These are phyloP conservation scores for Limnodromus scolopaceus DNA, from an alignment of 2,797 vertebrate genomes.

Conservation along the genomic window DNA sequence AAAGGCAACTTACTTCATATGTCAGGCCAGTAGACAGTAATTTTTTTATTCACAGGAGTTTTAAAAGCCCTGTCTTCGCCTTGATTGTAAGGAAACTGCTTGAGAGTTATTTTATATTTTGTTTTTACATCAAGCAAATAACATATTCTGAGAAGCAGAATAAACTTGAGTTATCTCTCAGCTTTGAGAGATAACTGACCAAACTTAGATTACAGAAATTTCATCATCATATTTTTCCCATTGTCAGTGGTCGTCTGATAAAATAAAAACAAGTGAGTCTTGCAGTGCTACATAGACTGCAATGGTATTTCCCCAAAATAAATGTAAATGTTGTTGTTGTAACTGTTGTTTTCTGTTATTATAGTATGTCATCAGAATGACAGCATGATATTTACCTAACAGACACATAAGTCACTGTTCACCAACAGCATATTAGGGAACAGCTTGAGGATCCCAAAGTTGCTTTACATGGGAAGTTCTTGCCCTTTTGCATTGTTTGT, in stretches of 20 bases:
- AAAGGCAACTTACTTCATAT: conserved; percentile 31
- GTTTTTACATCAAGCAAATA: conserved; percentile 11
- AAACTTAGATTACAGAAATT: neutral
- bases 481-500: neutral
- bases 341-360: neutral
- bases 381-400: neutral
- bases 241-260: neutral
- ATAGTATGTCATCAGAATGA: neutral
- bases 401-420: neutral
- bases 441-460: neutral
- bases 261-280: neutral
- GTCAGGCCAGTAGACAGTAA: conserved; percentile 31
- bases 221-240: neutral
- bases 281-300: neutral
- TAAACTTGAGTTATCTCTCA: conserved; percentile 2
- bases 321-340: neutral
- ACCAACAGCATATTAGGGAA: neutral
- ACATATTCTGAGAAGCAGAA: neutral
- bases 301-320: neutral
- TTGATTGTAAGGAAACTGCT: conserved; percentile 61
- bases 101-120: conserved; percentile 23
- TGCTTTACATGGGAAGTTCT: neutral
- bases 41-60: conserved; percentile 37
- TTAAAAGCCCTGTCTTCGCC: conserved; percentile 41
- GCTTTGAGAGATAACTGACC: neutral